Conservation (phyloP, 2,888 invertebrate species). For the Amblyjoppa fuscipennis region DNA sequence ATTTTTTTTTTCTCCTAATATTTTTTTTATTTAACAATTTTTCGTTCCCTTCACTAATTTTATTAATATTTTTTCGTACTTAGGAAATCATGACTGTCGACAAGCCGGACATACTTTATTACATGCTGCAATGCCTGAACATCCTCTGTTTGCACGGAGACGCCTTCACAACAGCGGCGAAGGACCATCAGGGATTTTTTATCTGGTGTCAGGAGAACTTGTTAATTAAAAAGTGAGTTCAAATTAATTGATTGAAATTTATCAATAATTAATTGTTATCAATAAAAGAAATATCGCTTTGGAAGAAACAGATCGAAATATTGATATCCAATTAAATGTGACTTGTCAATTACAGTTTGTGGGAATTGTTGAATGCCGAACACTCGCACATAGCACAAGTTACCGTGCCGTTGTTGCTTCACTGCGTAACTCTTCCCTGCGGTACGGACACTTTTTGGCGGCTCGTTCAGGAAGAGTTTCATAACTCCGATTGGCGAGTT, state of each 20-base stretch:
- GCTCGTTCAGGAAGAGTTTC: conserved; percentile 97
- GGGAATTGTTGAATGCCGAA: conserved; percentile 96
- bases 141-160: conserved; percentile 97
- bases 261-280: too few relatives aligned
- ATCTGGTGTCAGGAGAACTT: conserved; percentile 98
- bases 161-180: conserved; percentile 93
- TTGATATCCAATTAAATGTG: conserved; percentile 13
- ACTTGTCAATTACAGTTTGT: conserved; percentile 88
- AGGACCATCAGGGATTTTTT: conserved; percentile 96
- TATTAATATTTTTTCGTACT: conserved; percentile 26
- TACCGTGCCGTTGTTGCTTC: conserved; percentile 96
- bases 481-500: conserved; percentile 94
- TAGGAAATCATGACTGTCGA: conserved; percentile 93
- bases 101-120: conserved; percentile 97
- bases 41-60: not conserved
- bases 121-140: conserved; percentile 96
- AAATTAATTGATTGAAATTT: not conserved
- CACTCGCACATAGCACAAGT: conserved; percentile 98
- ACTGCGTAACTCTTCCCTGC: conserved; percentile 96
- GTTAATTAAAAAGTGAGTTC: conserved; percentile 94
- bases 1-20: conserved; percentile 6
- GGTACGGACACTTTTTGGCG: conserved; percentile 99
- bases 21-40: conserved; percentile 47
- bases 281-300: conserved; percentile 88
- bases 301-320: conserved; percentile 20